A percentile compares a stretch with the other conserved stretches of the same genome.
phyloP scores from a whole-genome alignment of 1,140 invertebrate genomes.

The Littorina saxatilis region DNA sequence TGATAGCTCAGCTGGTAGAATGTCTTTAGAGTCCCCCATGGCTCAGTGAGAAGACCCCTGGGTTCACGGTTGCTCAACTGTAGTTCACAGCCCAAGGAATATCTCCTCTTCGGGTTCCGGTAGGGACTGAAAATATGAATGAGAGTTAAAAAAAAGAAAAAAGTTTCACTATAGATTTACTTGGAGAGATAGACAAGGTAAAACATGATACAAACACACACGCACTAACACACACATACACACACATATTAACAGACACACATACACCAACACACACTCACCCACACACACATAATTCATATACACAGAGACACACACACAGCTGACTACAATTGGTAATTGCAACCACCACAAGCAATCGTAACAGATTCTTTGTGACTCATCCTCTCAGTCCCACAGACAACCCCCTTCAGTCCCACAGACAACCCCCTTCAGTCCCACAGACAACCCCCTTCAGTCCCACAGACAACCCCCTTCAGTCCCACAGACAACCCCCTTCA shows the following conservation, averaged over 20 bases:
- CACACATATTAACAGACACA: not conserved
- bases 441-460: too few species aligned
- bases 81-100: slow-evolving; percentile 60
- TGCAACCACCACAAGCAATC: too few species aligned
- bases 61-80: slow-evolving; percentile 36
- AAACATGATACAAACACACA: not conserved
- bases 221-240: slow-evolving; percentile 2
- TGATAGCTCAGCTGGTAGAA: too few species aligned
- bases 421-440: too few species aligned
- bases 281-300: slow-evolving; percentile 3
- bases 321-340: not conserved
- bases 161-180: not conserved
- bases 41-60: too few species aligned
- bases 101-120: slow-evolving; percentile 57
- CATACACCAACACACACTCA: slow-evolving; percentile 6
- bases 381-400: too few species aligned
- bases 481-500: too few species aligned
- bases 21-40: too few species aligned
- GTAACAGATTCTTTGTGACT: too few species aligned
- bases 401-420: too few species aligned
- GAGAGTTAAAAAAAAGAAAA: slow-evolving; percentile 12
- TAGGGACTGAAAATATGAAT: slow-evolving; percentile 49
- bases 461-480: too few species aligned
- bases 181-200: not conserved
- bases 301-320: slow-evolving; percentile 14